Evolutionary conservation across 2,113 vertebrate genomes (phyloP), one percentile per base, ranked within the genome.

Genomic region (Lepus americanus): DNA sequence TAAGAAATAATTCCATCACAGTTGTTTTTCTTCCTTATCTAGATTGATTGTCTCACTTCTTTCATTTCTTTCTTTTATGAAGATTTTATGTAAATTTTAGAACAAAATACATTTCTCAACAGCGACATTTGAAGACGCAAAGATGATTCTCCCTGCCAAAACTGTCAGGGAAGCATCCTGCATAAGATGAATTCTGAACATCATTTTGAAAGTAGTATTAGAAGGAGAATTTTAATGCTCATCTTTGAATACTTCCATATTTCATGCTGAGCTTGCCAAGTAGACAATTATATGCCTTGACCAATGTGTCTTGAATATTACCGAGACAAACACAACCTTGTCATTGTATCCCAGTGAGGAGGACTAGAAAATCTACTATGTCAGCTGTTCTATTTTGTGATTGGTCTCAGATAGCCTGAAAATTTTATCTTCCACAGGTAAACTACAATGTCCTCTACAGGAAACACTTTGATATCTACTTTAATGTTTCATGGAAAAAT

Each of bases 141-240:
- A 87, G 89, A 84, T 72, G 53, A 77, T 79, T 93, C 76, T 94
- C 13, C 4, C 72, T 96, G 94, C 76, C 87, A 90, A 83, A 94
- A 77, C 29, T 87, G 86, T 96, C 93, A 97, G 69, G 27, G 39
- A 93, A 91, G 67, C 61, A 89, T 87, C 33, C 31, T 89, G 72
- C 64, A 19, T 59, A 31, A 92, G 94, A 92, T 70, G 55, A 91
- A 94, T 95, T 92, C 79, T 90, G 61, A 97, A 59, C n/a, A 86
- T 92, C 33, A 82, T 86, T 96, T 92, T 79, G 63, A 94, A 96
- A 92, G 73, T 87, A 87, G n/a, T 86, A 82, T 77, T 93, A 90
- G 44, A 61, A 92, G 39, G n/a, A 77, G 72, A 97, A 89, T 92
- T 77, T 84, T 87, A 91, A 96, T 89, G 80, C 39, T 95, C 84